Base-by-base conservation (phyloP, 2,113 vertebrate species). In the Tragelaphus imberbis region DNA sequence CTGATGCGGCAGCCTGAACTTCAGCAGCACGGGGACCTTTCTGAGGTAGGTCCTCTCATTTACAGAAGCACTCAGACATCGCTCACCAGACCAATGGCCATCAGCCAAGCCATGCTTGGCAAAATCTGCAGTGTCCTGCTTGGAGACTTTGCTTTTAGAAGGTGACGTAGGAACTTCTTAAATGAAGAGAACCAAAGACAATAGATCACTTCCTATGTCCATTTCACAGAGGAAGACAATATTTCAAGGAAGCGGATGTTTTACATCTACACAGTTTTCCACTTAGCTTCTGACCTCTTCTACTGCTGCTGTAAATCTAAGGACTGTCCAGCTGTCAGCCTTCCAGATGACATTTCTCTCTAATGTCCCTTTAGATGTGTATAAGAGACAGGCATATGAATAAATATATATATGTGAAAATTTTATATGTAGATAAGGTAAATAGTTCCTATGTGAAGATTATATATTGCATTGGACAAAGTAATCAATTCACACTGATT, bases 201-300 rank as follows among this genome's bases (percentile, higher is more conserved):
- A 56, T 90, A 96, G 75, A 92, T 98, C 97, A 97, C 89, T 98
- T 97, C 92, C 89, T 75, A 88, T 91, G 97, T 98, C 97, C 98
- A 25, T 95, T 97, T 98, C 97, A 92, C 96, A 95, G 96, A 97
- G 94, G 87, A 98, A 98, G 98, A 84, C 92, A 95, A 89, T 98
- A 98, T 97, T 98, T 98, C 97, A 97, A 91, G 92, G 88, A 97
- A 92, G 88, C 36, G 19, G 65, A 90, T 97, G 96, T 63, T 98
- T 92, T 85, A 81, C 30, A 95, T 90, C 95, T 93, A 65, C 58
- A 96, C 92, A 86, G 89, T 87, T 96, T 98, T 88, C 96, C 96
- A 98, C 97, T 98, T 98, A 98, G 95, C 91, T 96, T 97, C 84
- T 98, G 96, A 97, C 97, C 91, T 96, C 94, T 95, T 97, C 96